Evolutionary conservation across 2,113 vertebrate genomes (phyloP), one percentile per base, ranked within the genome.

Genomic region (Erythrolamprus reginae): DNA sequence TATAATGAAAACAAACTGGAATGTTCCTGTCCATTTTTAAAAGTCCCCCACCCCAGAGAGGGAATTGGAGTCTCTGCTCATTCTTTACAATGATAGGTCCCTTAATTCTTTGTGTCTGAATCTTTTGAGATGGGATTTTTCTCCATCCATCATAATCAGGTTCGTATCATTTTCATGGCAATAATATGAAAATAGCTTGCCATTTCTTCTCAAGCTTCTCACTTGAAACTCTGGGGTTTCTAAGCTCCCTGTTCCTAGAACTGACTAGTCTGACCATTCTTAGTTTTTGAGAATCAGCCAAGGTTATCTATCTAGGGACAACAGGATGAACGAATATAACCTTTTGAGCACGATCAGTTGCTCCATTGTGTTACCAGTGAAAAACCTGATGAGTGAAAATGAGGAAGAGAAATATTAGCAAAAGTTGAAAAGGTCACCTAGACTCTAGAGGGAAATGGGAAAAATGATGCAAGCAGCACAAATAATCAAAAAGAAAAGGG

Each of bases 381-480:
- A 77, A 77, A 77, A 21, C 3, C 7, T 77, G 70, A 77, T 42
- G 33, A 77, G 33, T 42, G 70, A 77, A 33, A 94, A 89, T 88
- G 89, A 70, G 17, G 70, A 56, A 85, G 84, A 51, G 84, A 52
- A 38, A 38, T 53, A 38, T 93, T 91, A 88, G 86, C 85, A 17
- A 45, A 45, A 50, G 45, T 93, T 92, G 88, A 84, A 17, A 86
- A 87, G 77, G 45, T 21, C 58, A 50, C 48, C 56, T 24, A n/a
- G n/a, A n/a, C n/a, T n/a, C n/a, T n/a, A 83, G 53, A 87, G 26
- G 26, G 51, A n/a, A 92, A 86, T 52, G 50, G 51, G 87, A 85
- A 93, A 55, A 90, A 89, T 48, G 83, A 47, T 48, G 87, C 89
- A 77, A 93, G 53, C 51, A 93, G 92, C 61, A 89, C 6, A 88